Evolutionary conservation across 1,140 invertebrate species (phyloP).

Genomic region (Polypedilum pembai): DNA sequence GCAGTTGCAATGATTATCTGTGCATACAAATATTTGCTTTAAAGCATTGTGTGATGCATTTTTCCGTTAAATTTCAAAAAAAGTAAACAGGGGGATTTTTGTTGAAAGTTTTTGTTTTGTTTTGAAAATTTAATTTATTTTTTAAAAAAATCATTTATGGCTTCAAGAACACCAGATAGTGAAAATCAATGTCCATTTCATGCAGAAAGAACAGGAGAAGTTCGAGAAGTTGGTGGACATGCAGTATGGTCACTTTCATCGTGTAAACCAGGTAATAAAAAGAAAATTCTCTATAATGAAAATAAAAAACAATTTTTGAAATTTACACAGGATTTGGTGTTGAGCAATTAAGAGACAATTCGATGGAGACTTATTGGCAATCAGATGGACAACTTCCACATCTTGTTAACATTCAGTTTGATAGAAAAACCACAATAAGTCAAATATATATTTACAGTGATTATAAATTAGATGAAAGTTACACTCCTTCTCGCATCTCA

Average conservation of each 20-base stretch:
- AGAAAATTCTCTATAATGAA: not conserved
- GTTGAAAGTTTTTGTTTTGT: too few relatives aligned
- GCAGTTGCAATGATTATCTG: too few relatives aligned
- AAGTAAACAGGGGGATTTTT: too few relatives aligned
- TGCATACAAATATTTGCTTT: too few relatives aligned
- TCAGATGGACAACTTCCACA: slow-evolving; percentile 97
- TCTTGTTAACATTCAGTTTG: slow-evolving; percentile 95
- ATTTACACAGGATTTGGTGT: slow-evolving; percentile 84
- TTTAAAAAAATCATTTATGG: not conserved
- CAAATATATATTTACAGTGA: slow-evolving; percentile 97
- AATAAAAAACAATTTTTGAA: not conserved
- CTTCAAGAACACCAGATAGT: slow-evolving; percentile 31
- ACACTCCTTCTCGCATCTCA: slow-evolving; percentile 93
- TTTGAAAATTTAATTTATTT: too few relatives aligned
- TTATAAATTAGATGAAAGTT: slow-evolving; percentile 97
- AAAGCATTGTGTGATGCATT: too few relatives aligned
- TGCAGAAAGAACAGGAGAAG: slow-evolving; percentile 64
- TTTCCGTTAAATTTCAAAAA: too few relatives aligned
- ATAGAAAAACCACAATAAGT: slow-evolving; percentile 87
- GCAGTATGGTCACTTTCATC: slow-evolving; percentile 98
- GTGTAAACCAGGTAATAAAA: slow-evolving; percentile 80
- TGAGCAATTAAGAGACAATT: slow-evolving; percentile 90
- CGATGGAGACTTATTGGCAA: slow-evolving; percentile 97
- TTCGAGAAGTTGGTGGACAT: slow-evolving; percentile 89
- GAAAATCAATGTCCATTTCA: slow-evolving; percentile 48